A percentile compares a stretch with the other conserved stretches of the same genome.
phyloP scores from a whole-genome alignment of 2,888 invertebrate species.

The Clunio marinus region DNA sequence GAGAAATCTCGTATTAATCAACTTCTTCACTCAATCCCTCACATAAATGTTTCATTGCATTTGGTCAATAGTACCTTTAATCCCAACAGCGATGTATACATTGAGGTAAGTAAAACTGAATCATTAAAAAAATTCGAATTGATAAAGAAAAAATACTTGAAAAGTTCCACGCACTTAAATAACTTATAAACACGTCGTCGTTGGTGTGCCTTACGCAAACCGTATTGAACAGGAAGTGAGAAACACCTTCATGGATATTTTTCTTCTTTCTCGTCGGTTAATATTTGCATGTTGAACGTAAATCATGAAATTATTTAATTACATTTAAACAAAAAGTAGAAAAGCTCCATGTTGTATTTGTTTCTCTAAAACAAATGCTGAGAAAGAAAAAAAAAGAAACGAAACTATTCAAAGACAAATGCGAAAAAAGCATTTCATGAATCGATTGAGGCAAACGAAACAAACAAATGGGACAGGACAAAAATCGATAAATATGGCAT shows the following conservation, averaged over 20 bases:
- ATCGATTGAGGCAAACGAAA: slow-evolving; percentile 25
- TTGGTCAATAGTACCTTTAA: slow-evolving; percentile 80
- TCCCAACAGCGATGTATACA: slow-evolving; percentile 73
- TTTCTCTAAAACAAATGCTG: too few relatives aligned
- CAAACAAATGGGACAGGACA: slow-evolving; percentile 37
- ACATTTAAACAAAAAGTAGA: neutral
- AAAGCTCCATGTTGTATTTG: too few relatives aligned
- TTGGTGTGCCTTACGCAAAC: neutral
- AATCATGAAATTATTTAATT: neutral
- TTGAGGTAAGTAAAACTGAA: slow-evolving; percentile 60
- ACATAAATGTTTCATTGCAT: slow-evolving; percentile 78
- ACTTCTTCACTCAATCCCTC: slow-evolving; percentile 78
- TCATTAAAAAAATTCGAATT: neutral
- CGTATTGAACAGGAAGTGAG: slow-evolving; percentile 12
- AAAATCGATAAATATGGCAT: slow-evolving; percentile 35
- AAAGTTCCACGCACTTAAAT: neutral
- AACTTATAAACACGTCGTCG: neutral
- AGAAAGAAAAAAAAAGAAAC: neutral
- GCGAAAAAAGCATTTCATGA: slow-evolving; percentile 11
- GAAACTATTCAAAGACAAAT: neutral
- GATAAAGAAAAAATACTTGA: neutral
- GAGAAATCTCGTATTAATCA: slow-evolving; percentile 55
- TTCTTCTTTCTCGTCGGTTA: neutral
- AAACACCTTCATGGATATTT: slow-evolving; percentile 4
- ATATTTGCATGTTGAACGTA: neutral